Base-by-base conservation (phyloP, 2,888 invertebrate species). In the Polyommatus icarus region DNA sequence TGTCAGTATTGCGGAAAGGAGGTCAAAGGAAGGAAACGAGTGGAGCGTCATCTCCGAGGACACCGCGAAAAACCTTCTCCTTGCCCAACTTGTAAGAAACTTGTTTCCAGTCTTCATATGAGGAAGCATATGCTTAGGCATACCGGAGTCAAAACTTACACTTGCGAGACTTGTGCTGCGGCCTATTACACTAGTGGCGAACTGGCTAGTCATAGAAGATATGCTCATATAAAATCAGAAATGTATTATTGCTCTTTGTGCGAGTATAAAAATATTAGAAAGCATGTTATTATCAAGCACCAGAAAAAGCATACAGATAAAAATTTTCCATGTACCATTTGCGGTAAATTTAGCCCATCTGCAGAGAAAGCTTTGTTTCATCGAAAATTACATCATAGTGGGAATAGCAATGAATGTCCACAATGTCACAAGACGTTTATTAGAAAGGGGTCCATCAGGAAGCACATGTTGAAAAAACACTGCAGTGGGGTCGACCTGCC, bases 1-100 rank as follows among this genome's bases (percentile, higher is more conserved):
- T 93, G 93, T 78, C 87, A 90, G 7, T 85, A 84, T 29, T 93
- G 93, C 73, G 93, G 93, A 0, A 91, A 91, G 82, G 80, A 83
- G 71, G 78, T 92, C 0, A 85, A 83, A 79, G 91, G 92, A 0
- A 86, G 91, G 0, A 81, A 80, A 8, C 84, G 81, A 78, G 84
- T 87, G 0, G 89, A 90, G 54, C 84, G 85, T 29, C 93, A 93
- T 76, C 81, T 92, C 50, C 84, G 81, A 81, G 78, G 77, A 1
- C 92, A 93, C 54, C 83, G 79, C 0, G 79, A 80, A 0, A 61
- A 79, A 1, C 80, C 81, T n/a, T 78, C 82, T 0, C 84, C 85
- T 4, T 90, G 90, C 81, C 82, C 85, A 1, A 78, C 88, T 3
- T 90, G 90, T 77, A 83, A 84, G 15, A 89, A 89, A 81, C 80